Evolutionary conservation across 2,797 vertebrate species (phyloP).

Genomic region (Microhierax caerulescens): DNA sequence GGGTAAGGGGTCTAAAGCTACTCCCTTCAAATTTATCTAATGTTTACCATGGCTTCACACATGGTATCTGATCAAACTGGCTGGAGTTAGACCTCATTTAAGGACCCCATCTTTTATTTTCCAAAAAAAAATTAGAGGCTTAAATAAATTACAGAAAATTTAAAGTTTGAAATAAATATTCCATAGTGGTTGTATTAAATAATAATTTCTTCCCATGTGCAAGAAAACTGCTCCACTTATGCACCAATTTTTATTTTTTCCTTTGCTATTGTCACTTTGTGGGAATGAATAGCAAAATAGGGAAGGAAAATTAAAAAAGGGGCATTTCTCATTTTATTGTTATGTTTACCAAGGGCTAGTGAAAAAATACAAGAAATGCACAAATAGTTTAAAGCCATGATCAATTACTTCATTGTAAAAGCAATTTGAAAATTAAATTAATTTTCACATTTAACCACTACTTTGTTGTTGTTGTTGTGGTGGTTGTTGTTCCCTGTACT

Average conservation of each 20-base stretch:
- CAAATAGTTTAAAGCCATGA: not conserved
- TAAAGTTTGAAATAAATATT: not conserved
- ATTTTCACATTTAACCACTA: not conserved
- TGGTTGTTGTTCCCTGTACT: not conserved
- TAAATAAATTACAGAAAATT: not conserved
- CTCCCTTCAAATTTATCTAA: not conserved
- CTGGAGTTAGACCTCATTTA: not conserved
- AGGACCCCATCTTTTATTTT: not conserved
- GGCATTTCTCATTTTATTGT: not conserved
- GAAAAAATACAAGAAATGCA: not conserved
- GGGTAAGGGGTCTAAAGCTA: not conserved
- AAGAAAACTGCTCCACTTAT: not conserved
- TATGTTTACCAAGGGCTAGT: not conserved
- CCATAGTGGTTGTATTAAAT: not conserved
- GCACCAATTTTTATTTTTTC: not conserved
- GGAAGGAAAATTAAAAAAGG: not conserved
- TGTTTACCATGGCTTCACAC: not conserved
- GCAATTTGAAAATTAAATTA: not conserved
- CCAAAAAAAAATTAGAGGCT: not conserved
- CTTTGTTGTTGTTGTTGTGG: too few species aligned
- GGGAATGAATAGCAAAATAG: not conserved
- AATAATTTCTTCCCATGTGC: accelerated
- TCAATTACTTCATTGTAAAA: not conserved
- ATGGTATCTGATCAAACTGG: not conserved
- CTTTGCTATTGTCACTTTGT: not conserved